These are phyloP conservation scores for Ceratina calcarata DNA, from an alignment of 1,140 invertebrate genomes.

Conservation along the genomic window DNA sequence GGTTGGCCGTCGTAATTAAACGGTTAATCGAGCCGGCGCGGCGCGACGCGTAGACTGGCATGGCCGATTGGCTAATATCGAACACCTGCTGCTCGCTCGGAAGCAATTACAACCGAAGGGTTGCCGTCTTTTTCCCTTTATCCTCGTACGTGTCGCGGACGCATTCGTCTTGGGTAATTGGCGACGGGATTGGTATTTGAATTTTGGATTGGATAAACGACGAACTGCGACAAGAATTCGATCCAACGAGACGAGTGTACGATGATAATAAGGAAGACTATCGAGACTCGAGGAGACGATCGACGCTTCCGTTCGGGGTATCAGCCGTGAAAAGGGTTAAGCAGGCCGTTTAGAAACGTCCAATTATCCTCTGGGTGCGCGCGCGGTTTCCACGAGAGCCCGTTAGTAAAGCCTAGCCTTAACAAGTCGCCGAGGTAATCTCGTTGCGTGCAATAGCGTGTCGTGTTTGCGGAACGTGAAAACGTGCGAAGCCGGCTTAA, in stretches of 20 bases:
- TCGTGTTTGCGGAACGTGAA: conserved; percentile 62
- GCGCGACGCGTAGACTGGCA: conserved; percentile 17
- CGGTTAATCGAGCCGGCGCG: conserved; percentile 56
- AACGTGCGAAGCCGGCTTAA: conserved; percentile 72
- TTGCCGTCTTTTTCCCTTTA: not conserved
- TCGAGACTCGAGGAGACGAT: not conserved
- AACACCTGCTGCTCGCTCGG: conserved; percentile 47
- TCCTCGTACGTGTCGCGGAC: not conserved
- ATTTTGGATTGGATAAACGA: not conserved
- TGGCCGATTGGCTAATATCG: conserved; percentile 40
- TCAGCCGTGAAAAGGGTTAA: conserved; percentile 22
- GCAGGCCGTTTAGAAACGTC: conserved; percentile 54
- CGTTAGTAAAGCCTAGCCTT: conserved; percentile 23
- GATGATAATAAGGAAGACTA: not conserved
- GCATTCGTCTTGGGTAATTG: conserved; percentile 14
- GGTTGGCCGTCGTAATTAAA: conserved; percentile 52
- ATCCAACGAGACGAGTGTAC: too few relatives aligned
- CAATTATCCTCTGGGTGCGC: conserved; percentile 57
- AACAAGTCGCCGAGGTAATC: conserved; percentile 54
- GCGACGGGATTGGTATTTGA: not conserved
- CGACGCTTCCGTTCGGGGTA: not conserved
- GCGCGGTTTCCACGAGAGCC: conserved; percentile 43
- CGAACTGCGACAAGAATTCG: too few relatives aligned
- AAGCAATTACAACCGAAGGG: conserved; percentile 11
- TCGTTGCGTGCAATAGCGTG: conserved; percentile 64